Evolutionary conservation across 2,113 vertebrate genomes (phyloP).

Genomic region (Pluvianellus socialis): DNA sequence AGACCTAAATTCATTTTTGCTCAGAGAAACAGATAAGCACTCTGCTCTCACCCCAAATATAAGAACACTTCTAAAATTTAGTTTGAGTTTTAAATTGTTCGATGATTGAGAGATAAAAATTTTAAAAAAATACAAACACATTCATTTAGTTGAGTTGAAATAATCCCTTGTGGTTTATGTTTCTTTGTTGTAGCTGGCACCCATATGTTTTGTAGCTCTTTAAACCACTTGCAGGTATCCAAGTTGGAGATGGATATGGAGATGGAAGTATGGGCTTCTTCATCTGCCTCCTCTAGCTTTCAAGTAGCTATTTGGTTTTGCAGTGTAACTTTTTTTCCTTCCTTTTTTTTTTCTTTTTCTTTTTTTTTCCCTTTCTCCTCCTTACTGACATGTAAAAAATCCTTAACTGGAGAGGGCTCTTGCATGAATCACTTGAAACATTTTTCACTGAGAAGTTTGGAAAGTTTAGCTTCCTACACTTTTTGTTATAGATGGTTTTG

Average conservation of each 20-base stretch:
- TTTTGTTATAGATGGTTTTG: neutral
- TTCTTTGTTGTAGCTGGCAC: neutral
- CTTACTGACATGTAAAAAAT: neutral
- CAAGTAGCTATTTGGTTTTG: neutral
- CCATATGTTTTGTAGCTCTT: neutral
- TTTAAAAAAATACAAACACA: neutral
- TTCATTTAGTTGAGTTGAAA: neutral
- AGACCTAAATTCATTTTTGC: neutral
- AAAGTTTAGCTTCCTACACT: neutral
- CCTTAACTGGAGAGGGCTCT: neutral
- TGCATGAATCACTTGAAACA: neutral
- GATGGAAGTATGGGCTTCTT: neutral
- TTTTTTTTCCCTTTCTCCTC: accelerated
- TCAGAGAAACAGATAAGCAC: neutral
- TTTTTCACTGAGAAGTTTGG: neutral
- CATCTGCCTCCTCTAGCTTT: neutral
- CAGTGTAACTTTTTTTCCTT: neutral
- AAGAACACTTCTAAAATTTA: neutral
- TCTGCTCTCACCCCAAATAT: neutral
- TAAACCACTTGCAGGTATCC: neutral
- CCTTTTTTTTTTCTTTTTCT: too few relatives aligned
- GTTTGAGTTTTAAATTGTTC: neutral
- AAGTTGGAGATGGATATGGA: neutral
- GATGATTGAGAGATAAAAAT: neutral
- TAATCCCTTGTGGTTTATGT: neutral